A percentile compares a stretch with the other conserved stretches of the same genome.
These are phyloP conservation scores for Ophioderma brevispina DNA, from an alignment of 35 echinoderm and acorn worm species.

Conservation along the genomic window DNA sequence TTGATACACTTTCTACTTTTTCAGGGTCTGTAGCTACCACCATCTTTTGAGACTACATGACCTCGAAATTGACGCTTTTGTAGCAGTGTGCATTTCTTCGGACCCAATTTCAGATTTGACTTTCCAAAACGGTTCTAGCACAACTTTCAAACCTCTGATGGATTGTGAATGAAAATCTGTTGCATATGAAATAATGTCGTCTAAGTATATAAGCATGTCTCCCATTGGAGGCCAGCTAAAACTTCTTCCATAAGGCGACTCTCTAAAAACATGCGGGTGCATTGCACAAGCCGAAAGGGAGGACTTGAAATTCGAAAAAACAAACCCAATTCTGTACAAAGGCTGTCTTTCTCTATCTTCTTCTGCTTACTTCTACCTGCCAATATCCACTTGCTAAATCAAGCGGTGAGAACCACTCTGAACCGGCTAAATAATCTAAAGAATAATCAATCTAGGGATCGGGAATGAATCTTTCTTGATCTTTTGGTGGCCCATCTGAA, in stretches of 20 bases:
- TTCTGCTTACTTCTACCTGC: slow-evolving; percentile 71
- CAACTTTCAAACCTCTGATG: no score
- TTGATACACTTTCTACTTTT: no score
- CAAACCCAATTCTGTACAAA: slow-evolving; percentile 58
- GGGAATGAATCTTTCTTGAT: slow-evolving; percentile 55
- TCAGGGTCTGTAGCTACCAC: no score
- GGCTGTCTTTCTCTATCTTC: slow-evolving; percentile 61
- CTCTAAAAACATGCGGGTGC: slow-evolving; percentile 50
- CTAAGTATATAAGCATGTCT: slow-evolving; percentile 63
- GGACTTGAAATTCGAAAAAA: slow-evolving; percentile 8
- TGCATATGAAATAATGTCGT: slow-evolving; percentile 86
- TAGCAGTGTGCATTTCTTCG: no score
- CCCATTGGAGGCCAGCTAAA: slow-evolving; percentile 56
- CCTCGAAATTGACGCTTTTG: no score
- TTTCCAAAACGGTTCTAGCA: no score
- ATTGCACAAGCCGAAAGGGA: no score
- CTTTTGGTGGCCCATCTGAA: slow-evolving; percentile 43
- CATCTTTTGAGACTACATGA: no score
- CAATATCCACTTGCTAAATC: slow-evolving; percentile 81
- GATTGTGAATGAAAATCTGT: no score
- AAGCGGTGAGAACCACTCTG: no score
- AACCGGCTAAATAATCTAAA: slow-evolving; percentile 45
- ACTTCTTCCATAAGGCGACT: slow-evolving; percentile 56
- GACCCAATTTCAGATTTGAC: no score
- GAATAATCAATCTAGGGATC: slow-evolving; percentile 49